Percentiles rank a stretch among this genome's conserved stretches.
Evolutionary conservation across 64 coral and sea anemone species (phyloP).

Genomic region (Pocillopora verrucosa): DNA sequence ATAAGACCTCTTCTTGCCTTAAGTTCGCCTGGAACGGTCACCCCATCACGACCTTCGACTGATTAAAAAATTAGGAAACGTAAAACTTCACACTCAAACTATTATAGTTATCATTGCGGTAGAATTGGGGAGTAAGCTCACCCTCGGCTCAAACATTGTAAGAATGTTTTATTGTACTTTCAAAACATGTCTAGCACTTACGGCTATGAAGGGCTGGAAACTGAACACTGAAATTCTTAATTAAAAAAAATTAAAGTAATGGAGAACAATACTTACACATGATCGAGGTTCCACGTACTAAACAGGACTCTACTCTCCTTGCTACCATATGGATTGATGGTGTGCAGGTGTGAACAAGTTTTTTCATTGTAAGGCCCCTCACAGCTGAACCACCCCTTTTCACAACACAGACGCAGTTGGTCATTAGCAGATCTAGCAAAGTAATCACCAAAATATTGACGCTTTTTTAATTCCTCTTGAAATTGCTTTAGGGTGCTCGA

Average conservation of each 20-base stretch:
- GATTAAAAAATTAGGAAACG: no score
- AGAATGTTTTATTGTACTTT: no score
- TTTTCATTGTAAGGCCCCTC: slow-evolving; percentile 69
- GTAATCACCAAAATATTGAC: slow-evolving; percentile 79
- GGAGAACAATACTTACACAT: slow-evolving; percentile 79
- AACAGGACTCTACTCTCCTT: slow-evolving; percentile 87
- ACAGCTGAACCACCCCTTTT: slow-evolving; percentile 87
- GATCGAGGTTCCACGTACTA: slow-evolving; percentile 98
- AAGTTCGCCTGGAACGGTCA: no score
- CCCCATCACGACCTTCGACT: no score
- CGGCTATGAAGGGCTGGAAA: no score
- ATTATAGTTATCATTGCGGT: no score
- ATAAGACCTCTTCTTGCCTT: neutral
- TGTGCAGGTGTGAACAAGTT: slow-evolving; percentile 64
- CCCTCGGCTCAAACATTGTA: no score
- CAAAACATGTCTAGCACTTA: no score
- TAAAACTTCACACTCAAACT: no score
- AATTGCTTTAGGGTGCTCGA: slow-evolving; percentile 44
- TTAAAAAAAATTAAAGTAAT: neutral
- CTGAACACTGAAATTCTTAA: neutral
- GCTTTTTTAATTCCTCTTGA: slow-evolving; percentile 60
- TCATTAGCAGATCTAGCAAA: slow-evolving; percentile 71
- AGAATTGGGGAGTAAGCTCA: no score
- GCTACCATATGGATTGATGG: slow-evolving; percentile 93
- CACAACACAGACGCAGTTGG: slow-evolving; percentile 70